Base-by-base conservation (phyloP, 1,140 invertebrate genomes). In the Homalodisca vitripennis region DNA sequence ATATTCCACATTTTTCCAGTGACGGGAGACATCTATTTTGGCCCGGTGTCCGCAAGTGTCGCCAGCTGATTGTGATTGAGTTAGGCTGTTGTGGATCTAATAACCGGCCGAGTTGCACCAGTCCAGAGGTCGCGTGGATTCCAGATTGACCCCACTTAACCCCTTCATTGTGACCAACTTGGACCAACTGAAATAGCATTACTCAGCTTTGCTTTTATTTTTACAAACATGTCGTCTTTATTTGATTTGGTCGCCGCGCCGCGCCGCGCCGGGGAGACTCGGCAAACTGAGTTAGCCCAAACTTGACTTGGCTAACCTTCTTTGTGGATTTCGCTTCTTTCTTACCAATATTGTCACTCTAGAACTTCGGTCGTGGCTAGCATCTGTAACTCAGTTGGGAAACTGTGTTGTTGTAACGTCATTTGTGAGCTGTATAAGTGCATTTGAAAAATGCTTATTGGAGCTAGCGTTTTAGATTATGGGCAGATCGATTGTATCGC, bases 111-210 rank as follows among this genome's bases (percentile, higher is more conserved):
- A 17, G 17, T 6, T 41, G 14, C 20, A n/a, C 20, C 55, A 26
- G 22, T 22, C 29, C 27, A 60, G 27, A 60, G 55, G 55, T 60
- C 55, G 55, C 29, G 55, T 26, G 55, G 55, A 60, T 41, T 41
- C 34, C 17, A 60, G 55, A 60, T 60, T 60, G 55, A 60, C 55
- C 55, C 55, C 55, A 60, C 22, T 60, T 60, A 60, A 60, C 55
- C 55, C n/a, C 29, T 60, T 22, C 55, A 60, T 60, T 60, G 22
- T 60, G 55, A 60, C 55, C 55, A 26, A 60, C 55, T 26, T 55
- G 6, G 6, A 27, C 55, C 55, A n/a, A 3, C 55, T 41, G 6
- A 41, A 41, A 41, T 17, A 41, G 34, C 34, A 41, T 41, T 41
- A 41, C 34, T 41, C 17, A 17, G 34, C 34, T 41, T 41, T 41